These are phyloP conservation scores for Aphelenchoides avenae DNA, from an alignment of 1,140 invertebrate genomes.

Conservation along the genomic window DNA sequence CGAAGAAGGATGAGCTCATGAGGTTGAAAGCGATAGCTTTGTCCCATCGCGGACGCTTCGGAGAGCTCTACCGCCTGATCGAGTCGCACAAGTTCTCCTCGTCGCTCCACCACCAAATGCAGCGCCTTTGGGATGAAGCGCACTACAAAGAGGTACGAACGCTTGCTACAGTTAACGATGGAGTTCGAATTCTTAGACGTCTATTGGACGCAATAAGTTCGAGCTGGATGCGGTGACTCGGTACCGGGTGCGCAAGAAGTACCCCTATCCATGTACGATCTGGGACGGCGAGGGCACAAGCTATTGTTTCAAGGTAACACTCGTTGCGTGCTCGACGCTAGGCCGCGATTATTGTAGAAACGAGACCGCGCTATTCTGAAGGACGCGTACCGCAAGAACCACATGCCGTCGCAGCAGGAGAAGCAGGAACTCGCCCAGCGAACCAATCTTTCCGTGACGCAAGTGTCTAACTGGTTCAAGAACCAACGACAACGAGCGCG, in stretches of 20 bases:
- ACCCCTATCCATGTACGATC: slow-evolving; percentile 89
- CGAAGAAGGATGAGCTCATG: slow-evolving; percentile 5
- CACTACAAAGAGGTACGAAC: slow-evolving; percentile 65
- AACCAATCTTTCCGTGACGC: slow-evolving; percentile 94
- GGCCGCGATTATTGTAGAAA: slow-evolving; percentile 21
- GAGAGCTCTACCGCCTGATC: slow-evolving; percentile 88
- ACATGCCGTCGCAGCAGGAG: slow-evolving; percentile 85
- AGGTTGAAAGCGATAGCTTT: slow-evolving; percentile 91
- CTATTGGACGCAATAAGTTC: slow-evolving; percentile 27
- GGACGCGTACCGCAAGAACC: slow-evolving; percentile 79
- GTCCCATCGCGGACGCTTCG: slow-evolving; percentile 71
- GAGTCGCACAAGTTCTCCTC: slow-evolving; percentile 90
- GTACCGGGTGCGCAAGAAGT: slow-evolving; percentile 91
- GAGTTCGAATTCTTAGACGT: slow-evolving; percentile 19
- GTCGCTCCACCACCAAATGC: slow-evolving; percentile 90
- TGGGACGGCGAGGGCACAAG: slow-evolving; percentile 99
- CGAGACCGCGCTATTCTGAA: slow-evolving; percentile 31
- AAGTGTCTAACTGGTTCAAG: slow-evolving; percentile 97
- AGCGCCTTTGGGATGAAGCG: slow-evolving; percentile 70
- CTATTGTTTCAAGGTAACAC: slow-evolving; percentile 78
- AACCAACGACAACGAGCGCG: slow-evolving; percentile 77
- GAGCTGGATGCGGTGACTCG: slow-evolving; percentile 86
- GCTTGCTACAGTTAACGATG: not conserved
- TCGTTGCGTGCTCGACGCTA: slow-evolving; percentile 60
- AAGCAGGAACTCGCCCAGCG: slow-evolving; percentile 90